Evolutionary conservation across 1,140 invertebrate genomes (phyloP), one percentile per base, ranked within the genome.

Genomic region (Drosophila insularis): DNA sequence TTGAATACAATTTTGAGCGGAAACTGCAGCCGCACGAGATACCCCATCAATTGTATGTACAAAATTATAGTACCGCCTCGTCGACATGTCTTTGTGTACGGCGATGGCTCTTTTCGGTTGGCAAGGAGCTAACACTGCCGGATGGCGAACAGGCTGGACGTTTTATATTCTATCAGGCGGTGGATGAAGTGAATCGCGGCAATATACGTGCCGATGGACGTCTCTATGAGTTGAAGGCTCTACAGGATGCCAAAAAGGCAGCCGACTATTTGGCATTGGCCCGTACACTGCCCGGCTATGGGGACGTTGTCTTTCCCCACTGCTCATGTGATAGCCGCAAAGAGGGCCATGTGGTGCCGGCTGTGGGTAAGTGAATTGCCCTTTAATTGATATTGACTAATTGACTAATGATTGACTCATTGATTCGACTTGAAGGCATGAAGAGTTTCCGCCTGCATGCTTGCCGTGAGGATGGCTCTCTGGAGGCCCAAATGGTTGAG

Each of bases 11-110:
- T 93, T 98, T 98, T 92, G 98, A 99, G 92, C 94, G 99, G 60
- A 99, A 99, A 93, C 92, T 99, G 56, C 96, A 97, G 80, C 95
- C 97, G 1, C 95, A 96, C 90, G 99, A 99, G 93, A 97, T 98
- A 74, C 98, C 98, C 0, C 98, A 99, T 92, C 98, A 98, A 82
- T 93, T 99, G 56, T 99, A 99, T 92, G 98, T 99, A 78, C 98
- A 99, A 93, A 99, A 99, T 93, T 99, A 99, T 90, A 98, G 97
- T 71, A 99, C 98, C n/a, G 98, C 98, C 21, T 98, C 97, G 27
- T 97, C 97, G 59, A 99, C 98, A 11, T 99, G 99, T 92, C 93
- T 99, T n/a, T 95, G 96, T 60, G 93, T 99, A 46, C 94, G 97
- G 46, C 98, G 98, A 93, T 99, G 98, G 98, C 92, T 99, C 23